Evolutionary conservation across 1,140 invertebrate genomes (phyloP).

Genomic region (Spodoptera frugiperda): DNA sequence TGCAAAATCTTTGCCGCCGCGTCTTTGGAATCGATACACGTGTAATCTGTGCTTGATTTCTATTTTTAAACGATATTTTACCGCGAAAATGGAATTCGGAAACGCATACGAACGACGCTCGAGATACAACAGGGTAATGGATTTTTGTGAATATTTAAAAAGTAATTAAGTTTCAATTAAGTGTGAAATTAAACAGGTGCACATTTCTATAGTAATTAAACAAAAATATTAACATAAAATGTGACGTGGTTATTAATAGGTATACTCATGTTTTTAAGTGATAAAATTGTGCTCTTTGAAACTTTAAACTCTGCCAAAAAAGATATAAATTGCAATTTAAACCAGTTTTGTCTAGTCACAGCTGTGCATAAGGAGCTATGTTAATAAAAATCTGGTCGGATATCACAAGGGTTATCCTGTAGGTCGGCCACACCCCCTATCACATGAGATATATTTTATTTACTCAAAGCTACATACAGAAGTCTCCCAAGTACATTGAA

Average conservation of each 20-base stretch:
- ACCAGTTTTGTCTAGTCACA: neutral
- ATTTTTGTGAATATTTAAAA: too few species aligned
- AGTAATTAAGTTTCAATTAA: too few species aligned
- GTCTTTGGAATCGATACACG: slow-evolving; percentile 67
- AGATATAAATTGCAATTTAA: neutral
- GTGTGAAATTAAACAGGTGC: too few species aligned
- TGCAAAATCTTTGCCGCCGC: slow-evolving; percentile 61
- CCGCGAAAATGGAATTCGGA: slow-evolving; percentile 42
- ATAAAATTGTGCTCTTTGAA: too few species aligned
- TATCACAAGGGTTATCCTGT: neutral
- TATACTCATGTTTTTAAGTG: too few species aligned
- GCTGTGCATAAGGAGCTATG: too few species aligned
- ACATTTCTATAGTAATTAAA: too few species aligned
- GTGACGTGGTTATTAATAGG: too few species aligned
- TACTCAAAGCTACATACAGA: neutral
- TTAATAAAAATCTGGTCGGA: neutral
- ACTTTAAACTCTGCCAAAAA: too few species aligned
- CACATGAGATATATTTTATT: neutral
- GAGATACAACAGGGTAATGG: slow-evolving; percentile 75
- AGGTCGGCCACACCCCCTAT: slow-evolving; percentile 16
- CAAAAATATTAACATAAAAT: too few species aligned
- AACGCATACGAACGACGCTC: slow-evolving; percentile 55
- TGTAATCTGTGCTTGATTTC: slow-evolving; percentile 22
- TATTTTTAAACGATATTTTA: slow-evolving; percentile 21
- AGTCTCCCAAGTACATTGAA: slow-evolving; percentile 11